Evolutionary conservation across 2,113 vertebrate species (phyloP).

Genomic region (Scomber japonicus): DNA sequence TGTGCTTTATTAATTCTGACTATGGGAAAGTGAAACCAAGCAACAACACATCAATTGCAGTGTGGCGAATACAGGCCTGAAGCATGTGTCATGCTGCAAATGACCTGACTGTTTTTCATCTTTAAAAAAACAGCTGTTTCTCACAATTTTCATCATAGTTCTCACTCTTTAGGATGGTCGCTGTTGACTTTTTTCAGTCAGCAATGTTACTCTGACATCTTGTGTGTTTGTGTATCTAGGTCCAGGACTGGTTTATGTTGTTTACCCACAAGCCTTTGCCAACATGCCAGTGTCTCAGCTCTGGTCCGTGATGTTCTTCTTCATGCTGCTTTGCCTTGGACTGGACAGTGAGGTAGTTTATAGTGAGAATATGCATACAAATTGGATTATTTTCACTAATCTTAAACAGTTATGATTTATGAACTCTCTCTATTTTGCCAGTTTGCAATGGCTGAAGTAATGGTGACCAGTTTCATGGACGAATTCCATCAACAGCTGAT

Average conservation of each 20-base stretch:
- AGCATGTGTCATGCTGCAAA: too few species aligned
- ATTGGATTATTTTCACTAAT: not conserved
- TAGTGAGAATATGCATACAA: too few species aligned
- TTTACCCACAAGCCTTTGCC: slow-evolving; percentile 87
- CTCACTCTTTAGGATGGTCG: too few species aligned
- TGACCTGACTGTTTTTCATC: too few species aligned
- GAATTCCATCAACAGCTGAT: slow-evolving; percentile 64
- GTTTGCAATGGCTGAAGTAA: slow-evolving; percentile 88
- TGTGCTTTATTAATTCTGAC: not conserved
- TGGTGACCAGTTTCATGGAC: slow-evolving; percentile 86
- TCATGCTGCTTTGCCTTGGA: slow-evolving; percentile 86
- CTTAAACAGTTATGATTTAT: not conserved
- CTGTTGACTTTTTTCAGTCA: not conserved
- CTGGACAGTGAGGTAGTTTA: slow-evolving; percentile 84
- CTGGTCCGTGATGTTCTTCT: slow-evolving; percentile 85
- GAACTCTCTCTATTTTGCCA: slow-evolving; percentile 34
- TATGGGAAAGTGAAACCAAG: not conserved
- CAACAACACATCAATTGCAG: too few species aligned
- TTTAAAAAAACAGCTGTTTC: too few species aligned
- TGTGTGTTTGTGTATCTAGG: slow-evolving; percentile 63
- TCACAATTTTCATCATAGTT: not conserved
- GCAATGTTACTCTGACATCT: not conserved
- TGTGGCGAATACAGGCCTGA: too few species aligned
- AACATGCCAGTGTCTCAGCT: slow-evolving; percentile 85
- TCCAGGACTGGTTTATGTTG: slow-evolving; percentile 83